Evolutionary conservation across 2,888 invertebrate species (phyloP).

Genomic region (Siphlonurus alternatus): DNA sequence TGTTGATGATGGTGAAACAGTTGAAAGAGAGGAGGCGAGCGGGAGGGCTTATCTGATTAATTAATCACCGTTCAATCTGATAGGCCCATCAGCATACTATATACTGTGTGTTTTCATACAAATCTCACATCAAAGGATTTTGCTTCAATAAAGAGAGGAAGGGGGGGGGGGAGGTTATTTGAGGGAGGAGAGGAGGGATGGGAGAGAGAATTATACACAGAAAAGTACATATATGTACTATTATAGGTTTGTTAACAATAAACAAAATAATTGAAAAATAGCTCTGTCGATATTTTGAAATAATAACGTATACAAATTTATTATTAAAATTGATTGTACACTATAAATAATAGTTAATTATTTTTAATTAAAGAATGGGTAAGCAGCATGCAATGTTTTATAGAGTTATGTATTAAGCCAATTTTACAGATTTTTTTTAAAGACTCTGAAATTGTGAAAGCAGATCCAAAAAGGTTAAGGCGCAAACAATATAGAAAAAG

Average conservation of each 20-base stretch:
- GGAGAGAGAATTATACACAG: not conserved
- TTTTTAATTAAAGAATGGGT: too few relatives aligned
- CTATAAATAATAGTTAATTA: too few relatives aligned
- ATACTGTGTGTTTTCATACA: not conserved
- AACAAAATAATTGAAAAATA: too few relatives aligned
- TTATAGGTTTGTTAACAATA: not conserved
- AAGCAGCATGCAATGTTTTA: too few relatives aligned
- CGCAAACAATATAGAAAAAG: too few relatives aligned
- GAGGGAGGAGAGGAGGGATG: not conserved
- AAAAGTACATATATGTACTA: not conserved
- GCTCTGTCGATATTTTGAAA: not conserved
- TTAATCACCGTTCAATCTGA: constrained; percentile 15
- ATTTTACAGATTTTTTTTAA: too few relatives aligned
- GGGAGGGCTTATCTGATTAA: constrained; percentile 16
- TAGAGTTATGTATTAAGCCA: too few relatives aligned
- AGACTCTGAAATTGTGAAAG: too few relatives aligned
- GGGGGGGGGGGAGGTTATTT: not conserved
- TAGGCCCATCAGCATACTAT: constrained; percentile 1
- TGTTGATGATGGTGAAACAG: not conserved
- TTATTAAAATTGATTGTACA: too few relatives aligned
- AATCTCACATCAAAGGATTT: constrained; percentile 1
- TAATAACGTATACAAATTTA: too few relatives aligned
- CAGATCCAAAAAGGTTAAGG: too few relatives aligned
- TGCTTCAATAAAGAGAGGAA: not conserved
- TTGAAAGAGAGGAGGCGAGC: constrained; percentile 6